Percentiles rank a stretch among this genome's conserved stretches.
phyloP scores from a whole-genome alignment of 2,113 vertebrate genomes.

The Siniperca chuatsi region DNA sequence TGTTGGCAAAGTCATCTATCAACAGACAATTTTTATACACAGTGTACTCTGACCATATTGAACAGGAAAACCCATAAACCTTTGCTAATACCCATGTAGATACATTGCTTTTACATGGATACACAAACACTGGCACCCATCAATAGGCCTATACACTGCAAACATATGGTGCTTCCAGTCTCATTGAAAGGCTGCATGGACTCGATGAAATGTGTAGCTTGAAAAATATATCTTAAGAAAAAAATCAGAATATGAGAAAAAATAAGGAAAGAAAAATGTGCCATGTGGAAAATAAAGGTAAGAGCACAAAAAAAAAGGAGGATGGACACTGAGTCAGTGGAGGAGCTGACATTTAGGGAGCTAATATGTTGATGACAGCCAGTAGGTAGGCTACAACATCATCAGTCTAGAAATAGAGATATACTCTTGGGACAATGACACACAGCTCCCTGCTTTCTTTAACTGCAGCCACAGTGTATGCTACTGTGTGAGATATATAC shows the following conservation, averaged over 20 bases:
- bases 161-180: not conserved
- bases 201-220: not conserved
- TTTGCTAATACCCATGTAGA: slow-evolving; percentile 1
- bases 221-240: not conserved
- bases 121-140: not conserved
- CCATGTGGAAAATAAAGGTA: not conserved
- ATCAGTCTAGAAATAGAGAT: slow-evolving; percentile 4
- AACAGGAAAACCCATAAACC: not conserved
- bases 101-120: not conserved
- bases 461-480: not conserved
- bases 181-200: not conserved
- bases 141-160: not conserved
- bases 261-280: not conserved
- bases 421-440: slow-evolving; percentile 20
- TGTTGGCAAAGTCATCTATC: not conserved
- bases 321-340: not conserved
- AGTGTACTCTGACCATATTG: not conserved
- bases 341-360: slow-evolving; percentile 42
- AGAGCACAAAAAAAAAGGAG: not conserved
- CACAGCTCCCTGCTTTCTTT: not conserved
- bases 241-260: not conserved
- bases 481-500: not conserved
- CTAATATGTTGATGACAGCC: slow-evolving; percentile 23
- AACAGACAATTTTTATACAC: not conserved
- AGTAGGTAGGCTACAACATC: slow-evolving; percentile 3